phyloP scores from a whole-genome alignment of 2,888 invertebrate genomes.

The Gryllus longicercus region DNA sequence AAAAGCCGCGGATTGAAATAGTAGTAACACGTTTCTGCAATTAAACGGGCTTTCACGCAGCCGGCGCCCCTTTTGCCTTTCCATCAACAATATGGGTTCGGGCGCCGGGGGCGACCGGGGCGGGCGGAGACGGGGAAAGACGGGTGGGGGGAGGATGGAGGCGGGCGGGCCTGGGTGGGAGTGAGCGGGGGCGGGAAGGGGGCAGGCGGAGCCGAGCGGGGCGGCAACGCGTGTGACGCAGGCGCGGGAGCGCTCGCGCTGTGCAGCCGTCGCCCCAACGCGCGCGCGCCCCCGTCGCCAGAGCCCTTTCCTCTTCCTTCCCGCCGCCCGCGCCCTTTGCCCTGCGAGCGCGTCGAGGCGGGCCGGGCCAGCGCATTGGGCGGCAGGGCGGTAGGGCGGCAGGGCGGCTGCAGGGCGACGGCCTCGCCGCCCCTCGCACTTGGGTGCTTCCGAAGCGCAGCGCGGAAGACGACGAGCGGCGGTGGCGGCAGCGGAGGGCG shows the following conservation, averaged over 20 bases:
- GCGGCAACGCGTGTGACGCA: background rate
- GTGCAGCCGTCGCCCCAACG: background rate
- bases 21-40: conserved; percentile 33
- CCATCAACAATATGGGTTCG: conserved; percentile 28
- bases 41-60: conserved; percentile 30
- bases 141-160: background rate
- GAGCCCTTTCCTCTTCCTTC: too few species aligned
- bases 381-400: too few species aligned
- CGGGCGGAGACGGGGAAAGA: conserved; percentile 17
- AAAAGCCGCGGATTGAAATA: conserved; percentile 31
- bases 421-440: too few species aligned
- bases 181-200: background rate
- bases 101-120: background rate
- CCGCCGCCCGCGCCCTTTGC: background rate
- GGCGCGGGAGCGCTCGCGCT: background rate
- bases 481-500: too few species aligned
- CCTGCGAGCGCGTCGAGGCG: background rate
- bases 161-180: background rate
- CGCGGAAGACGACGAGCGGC: too few species aligned
- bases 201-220: background rate
- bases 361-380: too few species aligned
- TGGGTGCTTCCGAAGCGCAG: too few species aligned
- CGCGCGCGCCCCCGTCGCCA: background rate
- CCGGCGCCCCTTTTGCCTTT: conserved; percentile 21
- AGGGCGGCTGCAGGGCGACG: too few species aligned